Evolutionary conservation across 2,113 vertebrate species (phyloP).

Genomic region (Hyla sarda): DNA sequence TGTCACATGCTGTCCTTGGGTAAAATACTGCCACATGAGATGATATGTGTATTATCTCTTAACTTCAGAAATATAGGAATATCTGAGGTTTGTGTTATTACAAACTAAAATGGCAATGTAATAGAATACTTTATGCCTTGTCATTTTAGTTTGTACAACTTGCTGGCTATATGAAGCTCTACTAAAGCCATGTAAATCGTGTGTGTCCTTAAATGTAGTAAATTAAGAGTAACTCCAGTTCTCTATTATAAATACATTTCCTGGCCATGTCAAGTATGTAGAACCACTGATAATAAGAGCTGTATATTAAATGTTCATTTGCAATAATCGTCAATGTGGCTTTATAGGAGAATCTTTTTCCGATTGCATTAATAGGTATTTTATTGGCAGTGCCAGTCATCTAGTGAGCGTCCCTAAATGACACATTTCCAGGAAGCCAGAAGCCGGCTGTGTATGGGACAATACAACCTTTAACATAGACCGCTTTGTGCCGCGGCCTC

Average conservation of each 20-base stretch:
- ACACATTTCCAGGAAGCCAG: constrained; percentile 62
- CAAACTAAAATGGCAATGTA: no score
- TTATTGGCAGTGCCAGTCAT: constrained; percentile 53
- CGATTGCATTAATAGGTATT: constrained; percentile 5
- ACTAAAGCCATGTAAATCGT: no score
- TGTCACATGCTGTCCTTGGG: no score
- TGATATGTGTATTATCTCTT: no score
- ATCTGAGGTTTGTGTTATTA: no score
- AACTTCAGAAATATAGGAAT: no score
- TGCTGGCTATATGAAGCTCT: no score
- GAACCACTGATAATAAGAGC: background rate
- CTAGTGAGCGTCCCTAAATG: constrained; percentile 61
- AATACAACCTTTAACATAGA: constrained; percentile 62
- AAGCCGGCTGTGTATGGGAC: constrained; percentile 62
- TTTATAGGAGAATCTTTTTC: background rate
- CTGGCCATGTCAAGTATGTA: background rate
- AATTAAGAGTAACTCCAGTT: no score
- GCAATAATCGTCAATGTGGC: background rate
- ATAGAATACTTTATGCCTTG: no score
- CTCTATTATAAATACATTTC: background rate
- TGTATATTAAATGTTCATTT: background rate
- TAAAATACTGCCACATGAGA: no score
- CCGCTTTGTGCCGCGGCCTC: constrained; percentile 22
- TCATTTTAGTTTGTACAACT: no score
- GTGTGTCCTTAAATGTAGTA: no score